Base-by-base conservation (phyloP, 2,113 vertebrate species). In the Prunella fulvescens region DNA sequence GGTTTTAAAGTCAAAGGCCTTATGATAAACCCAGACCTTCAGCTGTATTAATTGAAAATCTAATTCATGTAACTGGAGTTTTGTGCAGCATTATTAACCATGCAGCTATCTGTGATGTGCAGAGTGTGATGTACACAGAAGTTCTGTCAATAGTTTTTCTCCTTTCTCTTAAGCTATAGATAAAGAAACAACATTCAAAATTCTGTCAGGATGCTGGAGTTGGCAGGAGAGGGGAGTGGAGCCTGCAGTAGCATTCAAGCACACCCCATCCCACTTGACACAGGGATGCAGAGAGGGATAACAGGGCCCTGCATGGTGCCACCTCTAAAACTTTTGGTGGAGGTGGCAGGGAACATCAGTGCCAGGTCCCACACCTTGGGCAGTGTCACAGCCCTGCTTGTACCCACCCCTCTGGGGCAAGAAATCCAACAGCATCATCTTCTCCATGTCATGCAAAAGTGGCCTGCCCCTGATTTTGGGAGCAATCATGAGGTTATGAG, bases 281-380 rank as follows among this genome's bases (percentile, higher is more conserved):
- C 48, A 35, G 44, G 17, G 40, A 17, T 44, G 20, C 39, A 82
- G 47, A 72, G 80, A 69, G 42, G 39, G 42, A 22, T 33, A 39
- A 26, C 2, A 5, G 19, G 37, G 8, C 5, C 31, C 57, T 13
- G 0, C 16, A 2, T 1, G 5, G 19, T 53, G 40, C 20, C 56
- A 81, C 16, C 18, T 48, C 25, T 57, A 23, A 79, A 73, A 20
- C 15, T 7, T 26, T 10, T 16, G 22, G 31, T 35, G 40, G 9
- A 57, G 3, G 5, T 76, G 62, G 6, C 31, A 44, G 39, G 19
- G 44, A 77, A 26, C 62, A 58, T 15, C 37, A 62, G 24, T 23
- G 28, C 18, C 57, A 48, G 20, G 61, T 66, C 6, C 7, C 37
- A n/a, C n/a, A n/a, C n/a, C n/a, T n/a, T n/a, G n/a, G n/a, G n/a